Percentiles rank a stretch among this genome's conserved stretches.
Conservation (phyloP, 1,140 invertebrate species). For the Magallana ariakensis region DNA sequence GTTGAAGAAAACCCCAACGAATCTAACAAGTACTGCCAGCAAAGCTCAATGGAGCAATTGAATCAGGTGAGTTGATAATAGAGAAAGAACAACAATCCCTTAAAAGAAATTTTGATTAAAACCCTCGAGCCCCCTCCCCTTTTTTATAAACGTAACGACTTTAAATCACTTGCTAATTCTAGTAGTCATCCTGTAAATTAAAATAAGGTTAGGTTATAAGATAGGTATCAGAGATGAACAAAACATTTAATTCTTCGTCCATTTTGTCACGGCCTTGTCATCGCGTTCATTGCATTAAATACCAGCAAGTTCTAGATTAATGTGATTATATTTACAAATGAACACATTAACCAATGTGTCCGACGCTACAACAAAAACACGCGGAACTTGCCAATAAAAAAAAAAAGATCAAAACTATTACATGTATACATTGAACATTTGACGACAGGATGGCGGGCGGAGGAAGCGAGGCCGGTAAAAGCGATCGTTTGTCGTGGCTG, state of each 20-base stretch:
- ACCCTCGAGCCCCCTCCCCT: no score
- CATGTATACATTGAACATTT: background rate
- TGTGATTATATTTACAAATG: slow-evolving; percentile 1
- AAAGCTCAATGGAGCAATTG: no score
- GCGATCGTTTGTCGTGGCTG: slow-evolving; percentile 2
- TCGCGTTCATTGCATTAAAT: slow-evolving; percentile 5
- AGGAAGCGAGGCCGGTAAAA: background rate
- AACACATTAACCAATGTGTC: background rate
- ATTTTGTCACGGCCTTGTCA: background rate
- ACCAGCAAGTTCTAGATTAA: background rate
- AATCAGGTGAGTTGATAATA: no score
- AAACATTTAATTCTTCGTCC: slow-evolving; percentile 10
- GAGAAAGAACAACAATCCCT: no score
- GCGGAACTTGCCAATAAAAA: background rate
- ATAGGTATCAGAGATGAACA: background rate
- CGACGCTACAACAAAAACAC: background rate
- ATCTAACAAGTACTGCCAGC: no score
- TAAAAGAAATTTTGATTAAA: no score
- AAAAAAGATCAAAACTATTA: background rate
- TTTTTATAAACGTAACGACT: no score
- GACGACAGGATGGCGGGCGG: background rate
- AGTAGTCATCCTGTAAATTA: no score
- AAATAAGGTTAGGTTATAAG: background rate
- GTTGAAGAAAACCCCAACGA: no score
- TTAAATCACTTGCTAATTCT: no score